Percentiles rank a stretch among this genome's conserved stretches.
Conservation (phyloP, 2,888 invertebrate genomes). For the Luperina testacea region DNA sequence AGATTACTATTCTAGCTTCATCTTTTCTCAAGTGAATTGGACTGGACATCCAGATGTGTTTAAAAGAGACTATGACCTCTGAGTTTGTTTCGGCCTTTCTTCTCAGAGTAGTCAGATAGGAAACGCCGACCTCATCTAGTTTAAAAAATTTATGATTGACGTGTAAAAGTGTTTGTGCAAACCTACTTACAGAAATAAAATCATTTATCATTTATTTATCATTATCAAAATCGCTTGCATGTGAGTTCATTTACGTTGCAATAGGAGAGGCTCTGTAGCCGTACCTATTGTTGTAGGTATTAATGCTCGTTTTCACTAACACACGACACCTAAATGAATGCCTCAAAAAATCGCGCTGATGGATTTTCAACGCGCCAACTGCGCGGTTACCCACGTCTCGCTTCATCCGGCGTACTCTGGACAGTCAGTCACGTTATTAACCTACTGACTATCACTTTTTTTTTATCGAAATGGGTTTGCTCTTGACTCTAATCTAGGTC, state of each 20-base stretch:
- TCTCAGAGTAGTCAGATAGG: no score
- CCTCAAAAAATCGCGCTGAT: not conserved
- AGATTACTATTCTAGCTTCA: slow-evolving; percentile 8
- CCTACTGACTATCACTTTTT: no score
- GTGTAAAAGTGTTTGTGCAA: no score
- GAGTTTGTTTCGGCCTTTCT: no score
- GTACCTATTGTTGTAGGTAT: not conserved
- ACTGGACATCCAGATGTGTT: not conserved
- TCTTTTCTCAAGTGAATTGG: slow-evolving; percentile 40
- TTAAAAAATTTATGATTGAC: no score
- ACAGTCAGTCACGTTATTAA: not conserved
- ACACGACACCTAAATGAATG: not conserved
- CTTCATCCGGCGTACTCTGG: not conserved
- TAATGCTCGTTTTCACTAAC: no score
- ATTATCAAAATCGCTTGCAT: not conserved
- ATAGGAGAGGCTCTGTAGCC: not conserved
- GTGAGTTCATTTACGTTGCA: not conserved
- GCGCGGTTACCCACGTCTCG: not conserved
- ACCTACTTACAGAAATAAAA: no score
- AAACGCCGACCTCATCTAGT: no score
- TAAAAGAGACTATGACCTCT: no score
- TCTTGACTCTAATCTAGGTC: no score
- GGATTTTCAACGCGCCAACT: not conserved
- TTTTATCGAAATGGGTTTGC: no score
- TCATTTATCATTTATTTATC: no score